Base-by-base conservation (phyloP, 2,888 invertebrate genomes). In the Penaeus monodon region DNA sequence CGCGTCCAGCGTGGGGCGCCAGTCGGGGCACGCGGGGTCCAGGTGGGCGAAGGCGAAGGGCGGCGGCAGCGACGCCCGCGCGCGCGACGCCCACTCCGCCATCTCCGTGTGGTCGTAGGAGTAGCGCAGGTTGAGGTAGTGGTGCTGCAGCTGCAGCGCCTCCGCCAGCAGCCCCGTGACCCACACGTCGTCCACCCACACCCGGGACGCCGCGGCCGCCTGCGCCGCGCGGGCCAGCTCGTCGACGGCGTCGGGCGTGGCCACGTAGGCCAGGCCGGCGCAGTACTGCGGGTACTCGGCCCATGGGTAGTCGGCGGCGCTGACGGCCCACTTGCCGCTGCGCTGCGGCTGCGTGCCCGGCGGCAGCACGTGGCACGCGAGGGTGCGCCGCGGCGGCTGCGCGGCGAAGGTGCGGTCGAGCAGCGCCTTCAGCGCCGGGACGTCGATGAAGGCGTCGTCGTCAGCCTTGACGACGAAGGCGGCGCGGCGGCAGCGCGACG, bases 171-270 rank as follows among this genome's bases (percentile, higher is more conserved):
- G 90, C 8, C 93, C 93, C 1, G 93, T 93, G 10, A 93, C 91
- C 90, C 92, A 93, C 83, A 93, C 93, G 90, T 94, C 94, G 90
- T 94, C 94, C 65, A 94, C 93, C 93, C 93, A 94, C n/a, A 88
- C 64, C 91, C 93, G 93, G 88, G 93, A 93, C 49, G 92, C 92
- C 2, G 90, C 88, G 2, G 91, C 91, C 68, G 91, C 91, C n/a
- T 92, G 92, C 1, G 91, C 91, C 38, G 91, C 90, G 80, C 91
- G 91, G 90, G 44, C 66, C 74, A 93, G 91, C 14, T 90, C 88
- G 20, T 85, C 57, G 14, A 91, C 90, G 24, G 91, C 85, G 79
- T 91, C 90, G 1, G 91, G 91, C 2, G 91, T 91, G 0, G 91
- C 89, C 12, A 92, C 88, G 84, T 92, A 92, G 4, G 91, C 92